phyloP scores from a whole-genome alignment of 2,797 vertebrate species.

The Nasua narica region DNA sequence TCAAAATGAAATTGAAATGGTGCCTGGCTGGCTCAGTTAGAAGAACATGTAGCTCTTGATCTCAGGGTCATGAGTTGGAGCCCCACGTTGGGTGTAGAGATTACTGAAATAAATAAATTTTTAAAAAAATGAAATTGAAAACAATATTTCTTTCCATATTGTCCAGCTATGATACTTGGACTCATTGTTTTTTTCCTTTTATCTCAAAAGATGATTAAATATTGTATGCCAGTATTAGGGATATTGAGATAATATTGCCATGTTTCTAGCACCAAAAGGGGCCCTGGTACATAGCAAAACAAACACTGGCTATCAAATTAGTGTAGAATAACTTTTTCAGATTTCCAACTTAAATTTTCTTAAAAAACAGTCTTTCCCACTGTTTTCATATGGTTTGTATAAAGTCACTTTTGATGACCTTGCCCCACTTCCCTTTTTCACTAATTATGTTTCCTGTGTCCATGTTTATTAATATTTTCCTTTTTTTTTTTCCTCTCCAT shows the following conservation, averaged over 20 bases:
- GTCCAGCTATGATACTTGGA: neutral
- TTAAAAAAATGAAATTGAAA: neutral
- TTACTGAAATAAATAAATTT: neutral
- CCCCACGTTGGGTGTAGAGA: neutral
- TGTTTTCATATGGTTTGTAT: neutral
- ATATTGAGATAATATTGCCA: neutral
- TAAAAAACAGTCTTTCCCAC: neutral
- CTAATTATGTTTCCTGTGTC: neutral
- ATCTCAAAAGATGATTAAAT: neutral
- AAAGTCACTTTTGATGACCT: neutral
- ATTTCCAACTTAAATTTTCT: constrained; percentile 16
- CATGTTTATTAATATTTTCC: neutral
- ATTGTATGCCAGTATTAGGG: neutral
- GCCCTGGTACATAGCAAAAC: neutral
- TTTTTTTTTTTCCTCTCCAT: neutral
- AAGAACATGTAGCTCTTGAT: neutral
- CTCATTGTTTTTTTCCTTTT: neutral
- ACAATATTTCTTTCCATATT: neutral
- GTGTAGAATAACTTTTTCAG: neutral
- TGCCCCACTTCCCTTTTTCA: neutral
- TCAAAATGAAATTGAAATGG: neutral
- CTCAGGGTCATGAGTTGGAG: neutral
- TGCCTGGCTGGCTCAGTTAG: neutral
- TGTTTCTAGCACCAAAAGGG: neutral
- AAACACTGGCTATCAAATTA: neutral